Evolutionary conservation across 2,797 vertebrate genomes (phyloP).

Genomic region (Anisognathus igniventris): DNA sequence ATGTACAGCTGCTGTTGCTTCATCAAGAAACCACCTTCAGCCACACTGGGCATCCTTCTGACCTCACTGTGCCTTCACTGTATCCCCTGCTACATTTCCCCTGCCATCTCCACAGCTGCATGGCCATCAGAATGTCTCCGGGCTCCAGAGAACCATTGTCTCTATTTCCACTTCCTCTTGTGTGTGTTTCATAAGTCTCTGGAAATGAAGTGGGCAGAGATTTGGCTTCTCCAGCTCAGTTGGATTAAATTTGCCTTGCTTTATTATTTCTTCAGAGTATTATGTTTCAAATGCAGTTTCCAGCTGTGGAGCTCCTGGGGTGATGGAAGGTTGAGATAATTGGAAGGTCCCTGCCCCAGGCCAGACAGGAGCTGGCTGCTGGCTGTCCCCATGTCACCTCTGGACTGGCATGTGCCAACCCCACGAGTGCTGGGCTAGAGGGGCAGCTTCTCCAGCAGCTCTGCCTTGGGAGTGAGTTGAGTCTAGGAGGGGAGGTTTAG

Average conservation of each 20-base stretch:
- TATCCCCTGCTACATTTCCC: background rate
- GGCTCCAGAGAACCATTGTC: background rate
- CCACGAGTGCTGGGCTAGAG: accelerated
- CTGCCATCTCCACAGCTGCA: accelerated
- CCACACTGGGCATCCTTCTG: background rate
- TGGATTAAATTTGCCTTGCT: background rate
- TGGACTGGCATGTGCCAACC: background rate
- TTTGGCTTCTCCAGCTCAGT: background rate
- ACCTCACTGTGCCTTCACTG: background rate
- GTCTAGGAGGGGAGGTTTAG: background rate
- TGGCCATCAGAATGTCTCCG: background rate
- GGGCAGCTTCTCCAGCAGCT: accelerated
- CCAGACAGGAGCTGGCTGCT: background rate
- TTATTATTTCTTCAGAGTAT: background rate
- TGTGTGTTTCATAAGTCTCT: background rate
- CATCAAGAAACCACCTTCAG: background rate
- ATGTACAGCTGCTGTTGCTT: background rate
- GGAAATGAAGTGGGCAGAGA: background rate
- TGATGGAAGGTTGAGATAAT: background rate
- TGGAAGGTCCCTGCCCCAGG: background rate
- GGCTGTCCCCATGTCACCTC: background rate
- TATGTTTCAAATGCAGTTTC: background rate
- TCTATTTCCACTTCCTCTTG: background rate
- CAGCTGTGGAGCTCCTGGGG: background rate
- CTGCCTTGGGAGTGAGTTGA: background rate